Evolutionary conservation across 2,113 vertebrate species (phyloP).

Genomic region (Chlorodrepanis virens): DNA sequence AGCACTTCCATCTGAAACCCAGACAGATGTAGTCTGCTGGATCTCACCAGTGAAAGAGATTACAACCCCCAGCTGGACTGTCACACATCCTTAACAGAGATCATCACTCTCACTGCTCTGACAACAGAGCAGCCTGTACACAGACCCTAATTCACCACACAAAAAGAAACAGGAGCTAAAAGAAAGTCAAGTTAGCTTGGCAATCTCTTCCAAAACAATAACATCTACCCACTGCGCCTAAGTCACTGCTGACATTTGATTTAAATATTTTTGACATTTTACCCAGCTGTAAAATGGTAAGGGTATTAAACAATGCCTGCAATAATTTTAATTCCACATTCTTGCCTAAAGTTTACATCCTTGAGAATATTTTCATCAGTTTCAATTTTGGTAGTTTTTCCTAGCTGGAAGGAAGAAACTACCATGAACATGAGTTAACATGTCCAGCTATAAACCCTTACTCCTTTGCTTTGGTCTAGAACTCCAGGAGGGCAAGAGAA

Average conservation of each 20-base stretch:
- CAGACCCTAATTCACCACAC: neutral
- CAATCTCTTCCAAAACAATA: neutral
- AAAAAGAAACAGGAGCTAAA: neutral
- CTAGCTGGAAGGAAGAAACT: neutral
- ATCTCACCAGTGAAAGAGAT: neutral
- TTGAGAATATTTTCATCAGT: neutral
- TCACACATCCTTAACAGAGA: neutral
- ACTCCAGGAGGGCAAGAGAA: neutral
- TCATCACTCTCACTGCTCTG: neutral
- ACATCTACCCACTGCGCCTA: neutral
- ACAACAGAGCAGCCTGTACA: neutral
- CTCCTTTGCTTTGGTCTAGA: neutral
- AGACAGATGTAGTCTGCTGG: neutral
- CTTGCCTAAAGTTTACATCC: neutral
- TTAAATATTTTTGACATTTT: neutral
- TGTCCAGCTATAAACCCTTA: neutral
- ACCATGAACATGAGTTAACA: neutral
- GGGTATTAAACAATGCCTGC: neutral
- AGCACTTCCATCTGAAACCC: neutral
- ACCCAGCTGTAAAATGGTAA: neutral
- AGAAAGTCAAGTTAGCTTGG: neutral
- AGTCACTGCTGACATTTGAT: neutral
- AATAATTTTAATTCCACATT: neutral
- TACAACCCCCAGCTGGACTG: neutral
- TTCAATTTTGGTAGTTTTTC: neutral